Evolutionary conservation across 1,140 invertebrate genomes (phyloP).

Genomic region (Penaeus vannamei): DNA sequence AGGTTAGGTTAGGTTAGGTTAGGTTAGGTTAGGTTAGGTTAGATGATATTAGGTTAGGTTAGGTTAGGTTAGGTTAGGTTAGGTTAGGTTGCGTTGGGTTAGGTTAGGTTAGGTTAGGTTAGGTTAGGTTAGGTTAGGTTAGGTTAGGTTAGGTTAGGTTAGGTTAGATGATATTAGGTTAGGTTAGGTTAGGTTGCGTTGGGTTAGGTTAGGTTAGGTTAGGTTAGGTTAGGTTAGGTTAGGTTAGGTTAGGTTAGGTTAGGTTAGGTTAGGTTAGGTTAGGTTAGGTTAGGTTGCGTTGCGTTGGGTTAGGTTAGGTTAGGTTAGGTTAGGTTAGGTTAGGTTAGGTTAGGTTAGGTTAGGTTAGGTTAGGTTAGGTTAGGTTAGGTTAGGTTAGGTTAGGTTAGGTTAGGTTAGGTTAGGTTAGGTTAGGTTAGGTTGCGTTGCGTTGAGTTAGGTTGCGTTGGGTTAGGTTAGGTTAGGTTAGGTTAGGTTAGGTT

Average conservation of each 20-base stretch:
- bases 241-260: no score
- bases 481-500: slow-evolving; percentile 21
- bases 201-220: slow-evolving; percentile 53
- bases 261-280: slow-evolving; percentile 27
- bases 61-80: not conserved
- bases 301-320: not conserved
- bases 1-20: slow-evolving; percentile 1
- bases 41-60: slow-evolving; percentile 4
- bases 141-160: slow-evolving; percentile 1
- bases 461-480: slow-evolving; percentile 27
- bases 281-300: slow-evolving; percentile 36
- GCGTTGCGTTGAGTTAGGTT: not conserved
- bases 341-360: no score
- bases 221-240: slow-evolving; percentile 42
- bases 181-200: slow-evolving; percentile 14
- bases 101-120: slow-evolving; percentile 6
- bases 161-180: not conserved
- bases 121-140: not conserved
- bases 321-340: not conserved
- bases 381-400: no score
- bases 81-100: not conserved
- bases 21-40: slow-evolving; percentile 7
- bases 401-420: not conserved
- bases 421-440: slow-evolving; percentile 23
- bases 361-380: no score